Percentiles rank a stretch among this genome's conserved stretches.
phyloP scores from a whole-genome alignment of 2,113 vertebrate species.

The Misgurnus mizolepis region DNA sequence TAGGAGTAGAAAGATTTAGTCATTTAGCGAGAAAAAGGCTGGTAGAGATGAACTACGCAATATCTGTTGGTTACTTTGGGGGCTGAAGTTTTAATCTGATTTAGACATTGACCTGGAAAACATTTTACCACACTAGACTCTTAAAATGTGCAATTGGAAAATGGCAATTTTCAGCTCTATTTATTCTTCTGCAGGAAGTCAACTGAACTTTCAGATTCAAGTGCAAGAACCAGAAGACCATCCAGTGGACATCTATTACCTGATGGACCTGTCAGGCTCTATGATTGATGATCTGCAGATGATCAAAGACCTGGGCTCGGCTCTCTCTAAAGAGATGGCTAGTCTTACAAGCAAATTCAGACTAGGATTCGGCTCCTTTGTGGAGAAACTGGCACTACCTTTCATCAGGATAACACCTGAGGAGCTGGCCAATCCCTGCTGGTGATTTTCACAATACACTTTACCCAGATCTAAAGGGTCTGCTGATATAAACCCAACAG shows the following conservation, averaged over 20 bases:
- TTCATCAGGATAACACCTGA: conserved; percentile 87
- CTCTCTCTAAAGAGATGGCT: conserved; percentile 92
- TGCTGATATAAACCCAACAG: background rate
- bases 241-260: conserved; percentile 95
- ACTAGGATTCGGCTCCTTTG: conserved; percentile 96
- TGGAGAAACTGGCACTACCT: conserved; percentile 95
- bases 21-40: background rate
- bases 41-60: background rate
- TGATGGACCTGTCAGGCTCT: conserved; percentile 98
- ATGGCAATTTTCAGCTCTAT: background rate
- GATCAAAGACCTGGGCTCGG: conserved; percentile 90
- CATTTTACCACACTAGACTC: conserved; percentile 15
- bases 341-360: conserved; percentile 94
- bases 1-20: conserved; percentile 2
- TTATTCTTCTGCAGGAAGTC: conserved; percentile 72
- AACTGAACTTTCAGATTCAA: conserved; percentile 86
- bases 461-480: background rate
- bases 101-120: conserved; percentile 19
- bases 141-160: background rate
- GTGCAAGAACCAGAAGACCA: conserved; percentile 93
- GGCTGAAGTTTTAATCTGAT: background rate
- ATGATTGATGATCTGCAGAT: conserved; percentile 90
- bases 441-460: conserved; percentile 69
- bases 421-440: conserved; percentile 89
- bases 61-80: background rate